A percentile compares a stretch with the other conserved stretches of the same genome.
These are phyloP conservation scores for Lasioglossum vierecki DNA, from an alignment of 2,888 invertebrate species.

Conservation along the genomic window DNA sequence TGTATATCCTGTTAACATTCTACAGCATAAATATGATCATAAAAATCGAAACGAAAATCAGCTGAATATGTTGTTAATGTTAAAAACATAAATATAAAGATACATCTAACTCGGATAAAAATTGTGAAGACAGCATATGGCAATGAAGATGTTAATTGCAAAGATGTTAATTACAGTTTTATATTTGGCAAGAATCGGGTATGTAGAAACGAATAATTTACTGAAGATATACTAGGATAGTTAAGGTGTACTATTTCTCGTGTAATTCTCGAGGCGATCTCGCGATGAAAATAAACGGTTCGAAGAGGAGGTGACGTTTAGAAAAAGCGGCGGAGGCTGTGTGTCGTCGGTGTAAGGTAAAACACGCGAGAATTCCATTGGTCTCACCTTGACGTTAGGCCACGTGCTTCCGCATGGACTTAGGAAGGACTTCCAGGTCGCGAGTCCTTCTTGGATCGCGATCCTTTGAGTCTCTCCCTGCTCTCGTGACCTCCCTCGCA, in stretches of 20 bases:
- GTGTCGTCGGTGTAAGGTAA: constrained; percentile 17
- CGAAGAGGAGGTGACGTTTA: not conserved
- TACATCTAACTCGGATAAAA: not conserved
- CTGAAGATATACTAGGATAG: no score
- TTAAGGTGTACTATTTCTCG: no score
- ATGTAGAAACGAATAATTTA: not conserved
- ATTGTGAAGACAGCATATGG: not conserved
- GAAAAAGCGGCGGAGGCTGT: not conserved
- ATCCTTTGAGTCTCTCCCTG: constrained; percentile 64
- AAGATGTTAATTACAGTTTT: not conserved
- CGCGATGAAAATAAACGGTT: not conserved
- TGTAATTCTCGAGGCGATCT: not conserved
- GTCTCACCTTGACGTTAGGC: constrained; percentile 74
- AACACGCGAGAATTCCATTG: constrained; percentile 54
- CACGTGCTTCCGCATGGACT: constrained; percentile 74
- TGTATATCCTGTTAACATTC: not conserved
- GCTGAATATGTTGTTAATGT: not conserved
- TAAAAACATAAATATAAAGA: not conserved
- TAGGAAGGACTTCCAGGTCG: constrained; percentile 74
- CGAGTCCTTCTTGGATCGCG: constrained; percentile 70
- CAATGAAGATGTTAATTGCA: not conserved
- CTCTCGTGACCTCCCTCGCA: constrained; percentile 49
- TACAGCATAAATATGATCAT: no score
- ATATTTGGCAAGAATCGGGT: not conserved
- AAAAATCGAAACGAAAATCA: not conserved